Conservation (phyloP, 2,797 vertebrate species). For the Hippocampus kuda region DNA sequence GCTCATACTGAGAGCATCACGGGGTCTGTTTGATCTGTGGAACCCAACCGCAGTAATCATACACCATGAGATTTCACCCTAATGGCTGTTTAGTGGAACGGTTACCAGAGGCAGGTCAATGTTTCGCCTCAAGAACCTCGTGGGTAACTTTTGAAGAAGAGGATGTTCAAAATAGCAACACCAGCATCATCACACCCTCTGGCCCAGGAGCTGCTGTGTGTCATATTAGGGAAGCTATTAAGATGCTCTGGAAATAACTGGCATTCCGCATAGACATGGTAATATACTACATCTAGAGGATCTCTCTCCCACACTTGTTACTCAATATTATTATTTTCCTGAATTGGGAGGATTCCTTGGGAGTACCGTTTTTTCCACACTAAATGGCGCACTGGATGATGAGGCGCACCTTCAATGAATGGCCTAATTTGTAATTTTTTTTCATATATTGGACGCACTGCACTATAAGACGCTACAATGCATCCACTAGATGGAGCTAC, state of each 20-base stretch:
- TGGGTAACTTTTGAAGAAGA: conserved; percentile 10
- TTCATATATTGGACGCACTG: too few relatives aligned
- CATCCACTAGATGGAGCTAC: too few relatives aligned
- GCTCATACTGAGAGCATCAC: conserved; percentile 32
- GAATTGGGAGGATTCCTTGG: conserved; percentile 46
- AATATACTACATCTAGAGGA: conserved; percentile 57
- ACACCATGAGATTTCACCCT: conserved; percentile 9
- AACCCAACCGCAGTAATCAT: conserved; percentile 18
- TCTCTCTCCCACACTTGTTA: conserved; percentile 39
- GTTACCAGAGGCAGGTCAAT: conserved; percentile 27
- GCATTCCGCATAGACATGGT: conserved; percentile 59
- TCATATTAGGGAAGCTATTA: conserved; percentile 59
- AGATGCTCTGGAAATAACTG: conserved; percentile 58
- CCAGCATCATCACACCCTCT: conserved; percentile 18
- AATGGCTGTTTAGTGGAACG: conserved; percentile 21
- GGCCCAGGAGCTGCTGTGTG: conserved; percentile 31
- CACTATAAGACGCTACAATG: too few relatives aligned
- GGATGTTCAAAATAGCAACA: conserved; percentile 24
- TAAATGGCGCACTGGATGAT: too few relatives aligned
- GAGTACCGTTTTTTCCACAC: conserved; percentile 11
- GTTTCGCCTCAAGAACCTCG: not conserved
- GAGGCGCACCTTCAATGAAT: too few relatives aligned
- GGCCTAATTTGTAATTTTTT: too few relatives aligned
- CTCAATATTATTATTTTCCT: conserved; percentile 27
- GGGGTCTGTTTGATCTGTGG: conserved; percentile 33